phyloP scores from a whole-genome alignment of 2,797 vertebrate species.

The Aythya fuligula region DNA sequence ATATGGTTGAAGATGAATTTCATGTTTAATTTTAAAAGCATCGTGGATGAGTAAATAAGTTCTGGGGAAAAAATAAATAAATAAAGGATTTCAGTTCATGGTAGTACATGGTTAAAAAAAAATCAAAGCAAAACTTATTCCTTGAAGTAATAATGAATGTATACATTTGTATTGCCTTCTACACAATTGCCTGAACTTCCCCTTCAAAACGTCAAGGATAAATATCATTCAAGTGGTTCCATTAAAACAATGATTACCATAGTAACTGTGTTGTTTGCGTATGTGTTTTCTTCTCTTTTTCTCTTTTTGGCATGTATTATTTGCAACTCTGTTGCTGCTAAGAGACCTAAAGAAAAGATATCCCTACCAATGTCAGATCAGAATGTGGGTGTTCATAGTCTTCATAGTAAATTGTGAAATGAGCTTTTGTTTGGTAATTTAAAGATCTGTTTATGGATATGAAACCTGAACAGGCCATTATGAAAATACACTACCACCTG shows the following conservation, averaged over 20 bases:
- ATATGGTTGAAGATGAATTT: background rate
- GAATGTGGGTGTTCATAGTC: background rate
- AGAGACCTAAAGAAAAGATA: background rate
- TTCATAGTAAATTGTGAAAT: background rate
- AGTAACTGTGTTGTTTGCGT: conserved; percentile 53
- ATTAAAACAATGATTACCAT: conserved; percentile 67
- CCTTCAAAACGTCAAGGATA: conserved; percentile 75
- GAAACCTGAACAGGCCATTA: background rate
- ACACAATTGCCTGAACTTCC: conserved; percentile 69
- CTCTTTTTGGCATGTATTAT: background rate
- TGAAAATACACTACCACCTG: background rate
- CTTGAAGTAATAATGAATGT: conserved; percentile 48
- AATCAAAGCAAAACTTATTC: conserved; percentile 1
- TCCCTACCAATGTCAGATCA: background rate
- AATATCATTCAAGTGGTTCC: conserved; percentile 70
- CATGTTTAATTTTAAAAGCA: conserved; percentile 26
- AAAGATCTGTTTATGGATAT: background rate
- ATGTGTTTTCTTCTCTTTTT: background rate
- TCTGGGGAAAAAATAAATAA: background rate
- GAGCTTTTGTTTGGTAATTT: background rate
- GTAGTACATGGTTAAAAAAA: background rate
- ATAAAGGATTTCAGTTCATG: background rate
- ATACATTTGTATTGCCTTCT: conserved; percentile 57
- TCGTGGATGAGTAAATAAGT: background rate
- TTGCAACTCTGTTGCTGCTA: background rate